Conservation (phyloP, 1,140 invertebrate genomes). For the Zophobas atratus region DNA sequence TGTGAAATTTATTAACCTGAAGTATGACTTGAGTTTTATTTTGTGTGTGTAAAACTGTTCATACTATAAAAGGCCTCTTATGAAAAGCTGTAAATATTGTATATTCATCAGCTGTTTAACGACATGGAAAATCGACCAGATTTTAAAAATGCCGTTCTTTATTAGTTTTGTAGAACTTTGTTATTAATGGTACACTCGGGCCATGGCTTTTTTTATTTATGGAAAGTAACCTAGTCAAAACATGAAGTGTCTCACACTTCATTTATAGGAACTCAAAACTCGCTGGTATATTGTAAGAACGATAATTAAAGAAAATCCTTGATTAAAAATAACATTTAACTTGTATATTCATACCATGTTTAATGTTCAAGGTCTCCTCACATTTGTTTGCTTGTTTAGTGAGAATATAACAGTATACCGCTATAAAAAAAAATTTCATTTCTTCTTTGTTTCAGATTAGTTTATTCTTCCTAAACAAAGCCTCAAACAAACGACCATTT, state of each 20-base stretch:
- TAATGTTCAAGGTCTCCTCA: slow-evolving; percentile 51
- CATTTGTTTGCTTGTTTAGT: slow-evolving; percentile 54
- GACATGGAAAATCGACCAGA: slow-evolving; percentile 52
- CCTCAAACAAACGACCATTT: slow-evolving; percentile 49
- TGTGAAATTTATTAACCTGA: slow-evolving; percentile 54
- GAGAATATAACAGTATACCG: slow-evolving; percentile 38
- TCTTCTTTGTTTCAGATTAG: slow-evolving; percentile 19
- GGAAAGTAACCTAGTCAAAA: slow-evolving; percentile 68
- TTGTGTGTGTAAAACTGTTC: slow-evolving; percentile 51
- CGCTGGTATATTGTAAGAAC: slow-evolving; percentile 69
- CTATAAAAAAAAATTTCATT: slow-evolving; percentile 7
- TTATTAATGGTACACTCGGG: slow-evolving; percentile 59
- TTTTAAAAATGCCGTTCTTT: slow-evolving; percentile 57
- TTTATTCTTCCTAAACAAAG: slow-evolving; percentile 54
- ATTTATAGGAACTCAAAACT: slow-evolving; percentile 69
- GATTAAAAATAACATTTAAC: slow-evolving; percentile 52
- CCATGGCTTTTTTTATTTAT: slow-evolving; percentile 60
- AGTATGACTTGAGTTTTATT: slow-evolving; percentile 52
- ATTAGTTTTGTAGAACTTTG: slow-evolving; percentile 53
- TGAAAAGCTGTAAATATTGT: slow-evolving; percentile 65
- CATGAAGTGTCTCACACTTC: slow-evolving; percentile 58
- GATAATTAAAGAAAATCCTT: slow-evolving; percentile 62
- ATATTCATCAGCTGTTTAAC: slow-evolving; percentile 65
- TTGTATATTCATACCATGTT: slow-evolving; percentile 55
- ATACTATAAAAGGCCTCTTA: slow-evolving; percentile 49